phyloP scores from a whole-genome alignment of 2,888 invertebrate genomes.

The Brenthis daphne region DNA sequence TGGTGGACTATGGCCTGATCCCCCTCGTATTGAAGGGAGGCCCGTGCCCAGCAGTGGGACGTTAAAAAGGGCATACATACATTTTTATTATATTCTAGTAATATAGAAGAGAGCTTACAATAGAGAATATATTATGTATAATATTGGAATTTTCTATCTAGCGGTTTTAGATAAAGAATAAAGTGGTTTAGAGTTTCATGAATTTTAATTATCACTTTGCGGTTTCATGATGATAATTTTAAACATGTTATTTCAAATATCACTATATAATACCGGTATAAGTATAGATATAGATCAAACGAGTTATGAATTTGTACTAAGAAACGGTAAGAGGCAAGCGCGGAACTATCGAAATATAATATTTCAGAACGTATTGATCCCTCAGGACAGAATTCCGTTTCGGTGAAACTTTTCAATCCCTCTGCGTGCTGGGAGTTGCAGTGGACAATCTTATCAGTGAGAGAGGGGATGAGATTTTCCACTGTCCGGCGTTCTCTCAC shows the following conservation, averaged over 20 bases:
- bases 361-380: slow-evolving; percentile 80
- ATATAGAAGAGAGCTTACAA: too few species aligned
- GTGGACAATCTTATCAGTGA: slow-evolving; percentile 80
- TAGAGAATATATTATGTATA: too few species aligned
- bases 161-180: too few species aligned
- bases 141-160: too few species aligned
- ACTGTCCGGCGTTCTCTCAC: slow-evolving; percentile 76
- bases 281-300: slow-evolving; percentile 29
- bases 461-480: slow-evolving; percentile 74
- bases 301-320: slow-evolving; percentile 58
- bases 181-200: too few species aligned
- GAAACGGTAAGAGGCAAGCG: slow-evolving; percentile 52
- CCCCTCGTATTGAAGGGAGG: too few species aligned
- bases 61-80: too few species aligned
- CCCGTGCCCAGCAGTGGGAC: too few species aligned
- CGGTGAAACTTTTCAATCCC: slow-evolving; percentile 79
- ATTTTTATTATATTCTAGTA: too few species aligned
- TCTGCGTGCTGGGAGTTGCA: slow-evolving; percentile 80
- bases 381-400: slow-evolving; percentile 75
- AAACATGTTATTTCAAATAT: background rate
- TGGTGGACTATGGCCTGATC: too few species aligned
- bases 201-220: too few species aligned
- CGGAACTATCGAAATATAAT: slow-evolving; percentile 74
- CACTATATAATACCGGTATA: slow-evolving; percentile 9
- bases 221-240: too few species aligned